Evolutionary conservation across 2,888 invertebrate genomes (phyloP).

Genomic region (Eupithecia tripunctaria): DNA sequence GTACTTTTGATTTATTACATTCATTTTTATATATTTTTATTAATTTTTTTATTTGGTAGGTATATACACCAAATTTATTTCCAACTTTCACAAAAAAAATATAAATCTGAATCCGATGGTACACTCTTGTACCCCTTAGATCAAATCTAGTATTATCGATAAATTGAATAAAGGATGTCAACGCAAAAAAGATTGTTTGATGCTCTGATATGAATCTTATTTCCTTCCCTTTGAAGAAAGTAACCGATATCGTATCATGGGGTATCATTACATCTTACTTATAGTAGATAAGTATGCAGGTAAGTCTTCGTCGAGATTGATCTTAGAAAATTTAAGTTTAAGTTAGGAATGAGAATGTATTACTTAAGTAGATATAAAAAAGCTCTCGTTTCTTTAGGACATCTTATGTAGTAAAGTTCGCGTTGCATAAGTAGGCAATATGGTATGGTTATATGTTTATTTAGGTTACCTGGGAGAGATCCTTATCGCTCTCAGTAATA

Average conservation of each 20-base stretch:
- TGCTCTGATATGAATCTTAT: conserved; percentile 17
- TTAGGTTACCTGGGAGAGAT: no score
- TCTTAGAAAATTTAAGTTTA: no score
- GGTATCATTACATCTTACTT: neutral
- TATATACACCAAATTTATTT: no score
- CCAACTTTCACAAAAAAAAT: no score
- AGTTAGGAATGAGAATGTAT: no score
- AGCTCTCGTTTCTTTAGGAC: no score
- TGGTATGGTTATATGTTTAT: no score
- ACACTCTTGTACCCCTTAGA: neutral
- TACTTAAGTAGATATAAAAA: no score
- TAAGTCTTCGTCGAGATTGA: neutral
- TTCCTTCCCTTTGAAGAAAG: conserved; percentile 32
- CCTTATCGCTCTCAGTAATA: no score
- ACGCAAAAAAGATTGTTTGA: neutral
- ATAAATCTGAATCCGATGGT: neutral
- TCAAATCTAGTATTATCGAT: neutral
- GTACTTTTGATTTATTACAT: neutral
- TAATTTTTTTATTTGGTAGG: no score
- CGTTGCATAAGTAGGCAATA: no score
- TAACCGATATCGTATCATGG: conserved; percentile 23
- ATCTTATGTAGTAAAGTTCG: no score
- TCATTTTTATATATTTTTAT: neutral
- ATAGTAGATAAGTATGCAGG: neutral
- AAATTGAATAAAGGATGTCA: neutral